A percentile compares a stretch with the other conserved stretches of the same genome.
These are phyloP conservation scores for Silurus glanis DNA, from an alignment of 2,113 vertebrate genomes.

Conservation along the genomic window DNA sequence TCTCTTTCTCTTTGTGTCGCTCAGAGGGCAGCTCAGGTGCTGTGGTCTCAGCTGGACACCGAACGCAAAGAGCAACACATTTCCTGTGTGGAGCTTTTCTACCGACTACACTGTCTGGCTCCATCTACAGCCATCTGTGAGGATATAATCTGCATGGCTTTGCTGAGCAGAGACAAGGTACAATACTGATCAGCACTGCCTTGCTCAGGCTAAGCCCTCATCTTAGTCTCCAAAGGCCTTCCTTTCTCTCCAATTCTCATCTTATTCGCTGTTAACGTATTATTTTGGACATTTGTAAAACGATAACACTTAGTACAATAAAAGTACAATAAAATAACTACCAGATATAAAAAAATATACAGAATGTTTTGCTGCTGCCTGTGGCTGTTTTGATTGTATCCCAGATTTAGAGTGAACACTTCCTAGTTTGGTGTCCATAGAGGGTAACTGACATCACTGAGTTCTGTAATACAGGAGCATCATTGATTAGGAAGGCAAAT, in stretches of 20 bases:
- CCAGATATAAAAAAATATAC: neutral
- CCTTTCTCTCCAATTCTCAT: neutral
- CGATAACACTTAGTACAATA: no score
- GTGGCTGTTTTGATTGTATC: neutral
- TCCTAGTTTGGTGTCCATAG: neutral
- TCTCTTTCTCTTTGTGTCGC: neutral
- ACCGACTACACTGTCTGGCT: constrained; percentile 92
- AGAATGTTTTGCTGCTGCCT: neutral
- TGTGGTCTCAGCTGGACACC: constrained; percentile 91
- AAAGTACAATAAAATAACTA: neutral
- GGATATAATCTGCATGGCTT: constrained; percentile 90
- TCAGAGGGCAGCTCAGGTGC: constrained; percentile 85
- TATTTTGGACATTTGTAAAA: neutral
- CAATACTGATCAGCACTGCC: neutral
- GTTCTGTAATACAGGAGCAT: neutral
- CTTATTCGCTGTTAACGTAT: neutral
- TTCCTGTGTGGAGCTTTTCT: constrained; percentile 91
- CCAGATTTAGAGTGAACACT: neutral
- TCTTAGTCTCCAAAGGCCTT: neutral
- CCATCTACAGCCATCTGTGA: constrained; percentile 89
- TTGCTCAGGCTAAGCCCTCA: neutral
- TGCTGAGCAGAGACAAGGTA: constrained; percentile 87
- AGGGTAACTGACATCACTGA: neutral
- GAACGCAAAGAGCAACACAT: constrained; percentile 88
- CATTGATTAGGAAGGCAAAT: neutral